A percentile compares a stretch with the other conserved stretches of the same genome.
These are phyloP conservation scores for Ophion costatus DNA, from an alignment of 2,888 invertebrate genomes.

Conservation along the genomic window DNA sequence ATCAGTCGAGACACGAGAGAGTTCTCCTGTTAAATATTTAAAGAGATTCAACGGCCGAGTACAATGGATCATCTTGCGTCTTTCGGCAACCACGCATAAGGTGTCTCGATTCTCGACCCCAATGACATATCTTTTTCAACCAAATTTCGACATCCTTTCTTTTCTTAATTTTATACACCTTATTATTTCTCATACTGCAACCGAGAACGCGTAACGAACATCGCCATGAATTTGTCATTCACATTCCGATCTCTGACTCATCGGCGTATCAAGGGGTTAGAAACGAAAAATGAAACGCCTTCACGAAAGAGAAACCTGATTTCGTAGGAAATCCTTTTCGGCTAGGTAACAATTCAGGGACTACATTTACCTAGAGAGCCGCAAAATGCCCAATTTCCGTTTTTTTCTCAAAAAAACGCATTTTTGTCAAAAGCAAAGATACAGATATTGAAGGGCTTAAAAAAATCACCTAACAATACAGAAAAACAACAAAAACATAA, in stretches of 20 bases:
- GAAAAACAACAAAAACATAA: too few relatives aligned
- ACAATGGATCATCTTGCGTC: constrained; percentile 75
- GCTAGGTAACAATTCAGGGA: not conserved
- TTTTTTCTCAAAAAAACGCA: too few relatives aligned
- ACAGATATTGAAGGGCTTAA: too few relatives aligned
- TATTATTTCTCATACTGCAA: constrained; percentile 1
- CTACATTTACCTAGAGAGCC: too few relatives aligned
- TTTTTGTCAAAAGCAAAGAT: too few relatives aligned
- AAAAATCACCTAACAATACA: too few relatives aligned
- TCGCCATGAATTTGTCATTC: constrained; percentile 42
- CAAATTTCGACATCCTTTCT: constrained; percentile 56
- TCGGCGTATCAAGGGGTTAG: not conserved
- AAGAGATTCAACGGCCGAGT: constrained; percentile 75
- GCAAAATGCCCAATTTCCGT: too few relatives aligned
- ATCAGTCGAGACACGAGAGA: constrained; percentile 66
- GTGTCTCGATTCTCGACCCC: constrained; percentile 46
- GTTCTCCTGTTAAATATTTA: constrained; percentile 81
- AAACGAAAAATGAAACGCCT: not conserved
- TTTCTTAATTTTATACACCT: constrained; percentile 4
- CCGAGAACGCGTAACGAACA: not conserved
- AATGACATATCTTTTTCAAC: constrained; percentile 56
- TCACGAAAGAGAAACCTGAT: not conserved
- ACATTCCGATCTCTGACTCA: constrained; percentile 39
- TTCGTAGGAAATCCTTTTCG: not conserved
- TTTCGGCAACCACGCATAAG: constrained; percentile 44